phyloP scores from a whole-genome alignment of 2,113 vertebrate species.

The Pelvicachromis taeniatus region DNA sequence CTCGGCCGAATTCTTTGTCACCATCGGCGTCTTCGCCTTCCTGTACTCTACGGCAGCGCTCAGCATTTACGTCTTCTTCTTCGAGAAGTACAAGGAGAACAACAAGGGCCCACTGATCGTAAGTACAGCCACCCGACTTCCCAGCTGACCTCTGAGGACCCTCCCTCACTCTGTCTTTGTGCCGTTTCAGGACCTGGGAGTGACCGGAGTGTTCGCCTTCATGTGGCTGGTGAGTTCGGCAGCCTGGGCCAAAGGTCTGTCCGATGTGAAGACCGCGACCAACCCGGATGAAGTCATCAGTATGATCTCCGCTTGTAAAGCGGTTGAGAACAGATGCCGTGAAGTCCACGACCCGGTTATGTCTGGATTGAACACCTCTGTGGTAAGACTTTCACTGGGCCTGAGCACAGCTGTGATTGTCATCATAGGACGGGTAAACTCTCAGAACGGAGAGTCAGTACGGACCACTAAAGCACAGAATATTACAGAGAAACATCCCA shows the following conservation, averaged over 20 bases:
- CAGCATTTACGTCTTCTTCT: conserved; percentile 79
- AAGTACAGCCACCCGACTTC: conserved; percentile 32
- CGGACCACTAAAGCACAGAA: neutral
- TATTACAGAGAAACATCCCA: neutral
- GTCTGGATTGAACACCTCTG: neutral
- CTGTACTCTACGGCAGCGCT: conserved; percentile 81
- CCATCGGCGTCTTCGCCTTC: conserved; percentile 83
- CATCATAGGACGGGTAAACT: rapidly evolving
- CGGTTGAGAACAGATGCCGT: rapidly evolving
- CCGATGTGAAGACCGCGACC: conserved; percentile 81
- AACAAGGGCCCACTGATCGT: conserved; percentile 85
- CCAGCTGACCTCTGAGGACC: neutral
- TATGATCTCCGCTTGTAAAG: conserved; percentile 62
- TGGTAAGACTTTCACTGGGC: neutral
- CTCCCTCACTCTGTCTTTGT: rapidly evolving
- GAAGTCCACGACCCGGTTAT: neutral
- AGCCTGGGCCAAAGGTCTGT: conserved; percentile 87
- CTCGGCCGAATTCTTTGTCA: conserved; percentile 87
- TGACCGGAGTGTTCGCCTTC: conserved; percentile 82
- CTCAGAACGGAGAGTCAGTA: neutral
- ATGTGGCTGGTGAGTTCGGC: conserved; percentile 88
- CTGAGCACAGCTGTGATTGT: rapidly evolving
- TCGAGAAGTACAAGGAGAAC: conserved; percentile 86
- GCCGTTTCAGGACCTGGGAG: conserved; percentile 68
- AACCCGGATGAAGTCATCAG: conserved; percentile 79